Evolutionary conservation across 2,888 invertebrate genomes (phyloP), one percentile per base, ranked within the genome.

Genomic region (Catocala fraxini): DNA sequence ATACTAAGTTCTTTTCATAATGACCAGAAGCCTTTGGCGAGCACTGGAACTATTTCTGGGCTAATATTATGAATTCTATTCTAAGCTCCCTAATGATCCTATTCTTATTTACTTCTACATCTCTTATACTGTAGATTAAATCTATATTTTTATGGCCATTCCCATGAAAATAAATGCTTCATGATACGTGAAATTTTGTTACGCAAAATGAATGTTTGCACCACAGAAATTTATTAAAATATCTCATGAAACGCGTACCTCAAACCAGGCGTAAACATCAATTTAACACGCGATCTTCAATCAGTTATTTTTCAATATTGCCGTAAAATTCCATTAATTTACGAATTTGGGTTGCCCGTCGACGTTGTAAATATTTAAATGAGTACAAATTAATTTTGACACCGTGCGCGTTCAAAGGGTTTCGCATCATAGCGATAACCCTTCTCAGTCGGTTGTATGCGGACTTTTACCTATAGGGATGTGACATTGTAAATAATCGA

Each of bases 341-440:
- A 64, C 74, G 65, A 73, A 65, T 61, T 73, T 46, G 56, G 51
- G 54, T 69, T 61, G 61, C 69, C 59, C 59, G 48, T 35, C 34
- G 41, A 47, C 15, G 34, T 51, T 56, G 61, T 59, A 47, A 63
- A 56, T 70, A 63, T 65, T 74, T 68, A 70, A 74, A 77, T 67
- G 49, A 51, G 70, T 56, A 63, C 67, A 68, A 74, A 77, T 74
- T 77, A 74, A 77, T 77, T 68, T 70, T 73, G 62, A 70, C 73
- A 56, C 65, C 49, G 45, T 57, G 45, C 48, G 54, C 43, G 61
- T 67, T 62, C 67, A 67, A 65, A 76, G 65, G 77, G 67, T 54
- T 65, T 46, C 46, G 57, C 59, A 59, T 73, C 57, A 76, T 73
- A 53, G 59, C 39, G 57, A 68, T 67, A 67, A 60, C 63, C 63